Evolutionary conservation across 2,797 vertebrate genomes (phyloP), one percentile per base, ranked within the genome.

Genomic region (Selene dorsalis): DNA sequence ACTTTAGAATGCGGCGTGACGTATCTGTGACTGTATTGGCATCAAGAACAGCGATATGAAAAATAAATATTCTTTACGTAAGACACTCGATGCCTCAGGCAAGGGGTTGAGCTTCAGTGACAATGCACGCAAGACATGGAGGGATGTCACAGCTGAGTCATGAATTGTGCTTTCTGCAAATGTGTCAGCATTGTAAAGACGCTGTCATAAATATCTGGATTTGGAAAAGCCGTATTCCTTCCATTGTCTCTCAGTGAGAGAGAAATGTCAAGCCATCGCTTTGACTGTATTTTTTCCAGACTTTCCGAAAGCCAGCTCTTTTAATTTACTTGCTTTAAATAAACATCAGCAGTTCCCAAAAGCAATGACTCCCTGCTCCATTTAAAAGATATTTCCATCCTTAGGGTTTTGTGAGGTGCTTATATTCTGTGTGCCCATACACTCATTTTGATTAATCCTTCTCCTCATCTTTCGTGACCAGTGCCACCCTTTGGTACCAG

Each of bases 91-190:
- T 63, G 82, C 83, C 71, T 86, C 35, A 13, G 80, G 84, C 82
- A 55, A 78, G 58, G 71, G 80, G 71, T 89, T 88, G 45, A 75
- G 65, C 73, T 75, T 85, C 75, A 70, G 32, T 62, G 68, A 83
- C 70, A 79, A 69, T 86, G 60, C 80, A 62, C 64, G 66, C 58
- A 53, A 80, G 87, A 73, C 77, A 71, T 73, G 84, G 64, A 72
- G 53, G 30, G 48, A 63, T 87, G 82, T 85, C 74, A 83, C 45
- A 86, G 86, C 59, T 83, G 62, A 75, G 76, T 48, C 47, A 66
- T 39, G 73, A 67, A 32, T 64, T 64, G 47, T 57, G 41, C 74
- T 76, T 70, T 75, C 52, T 80, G 78, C 61, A 67, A 75, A 82
- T 61, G 71, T 77, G 75, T 81, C 75, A 77, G 71, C 58, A 59